Base-by-base conservation (phyloP, 2,888 invertebrate genomes). In the Rotaria sp. region DNA sequence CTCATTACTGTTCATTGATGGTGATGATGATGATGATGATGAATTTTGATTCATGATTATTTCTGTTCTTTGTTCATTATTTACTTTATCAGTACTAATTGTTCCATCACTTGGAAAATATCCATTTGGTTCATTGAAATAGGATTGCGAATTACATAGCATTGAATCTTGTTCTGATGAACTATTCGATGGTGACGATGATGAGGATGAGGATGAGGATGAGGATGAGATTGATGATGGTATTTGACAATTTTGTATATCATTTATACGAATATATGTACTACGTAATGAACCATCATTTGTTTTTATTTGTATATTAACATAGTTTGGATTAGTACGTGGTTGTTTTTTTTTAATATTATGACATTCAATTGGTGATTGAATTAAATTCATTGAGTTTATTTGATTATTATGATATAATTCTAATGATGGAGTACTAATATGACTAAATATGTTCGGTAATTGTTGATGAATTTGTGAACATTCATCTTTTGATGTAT, bases 281-380 rank as follows among this genome's bases (percentile, higher is more conserved):
- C 45, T 80, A 2, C 80, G 80, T 45, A 80, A 35, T 80, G 80
- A 45, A 45, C 80, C 80, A 38, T 80, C 80, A n/a, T 80, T n/a
- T 7, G 80, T 45, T 80, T 45, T 41, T 38, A 80, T n/a, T 80
- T 86, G 52, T 11, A 90, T 89, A 67, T 90, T 90, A 18, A 90
- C 89, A 87, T 90, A 91, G 26, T 90, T 89, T 26, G 91, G 91
- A 88, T 91, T 91, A 11, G 91, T 91, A 80, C 91, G 88, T 35
- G 91, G 91, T 48, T 75, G 86, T 18, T 80, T 80, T 35, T 80
- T 80, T 45, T 45, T 18, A 10, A 45, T 45, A n/a, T n/a, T 24
- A n/a, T 26, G 45, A 26, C 80, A 13, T 80, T 38, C 45, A 45
- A n/a, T 26, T 26, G 80, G 7, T n/a, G 45, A 45, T 8, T n/a